These are phyloP conservation scores for Heterocephalus glaber DNA, from an alignment of 2,113 vertebrate genomes.

Conservation along the genomic window DNA sequence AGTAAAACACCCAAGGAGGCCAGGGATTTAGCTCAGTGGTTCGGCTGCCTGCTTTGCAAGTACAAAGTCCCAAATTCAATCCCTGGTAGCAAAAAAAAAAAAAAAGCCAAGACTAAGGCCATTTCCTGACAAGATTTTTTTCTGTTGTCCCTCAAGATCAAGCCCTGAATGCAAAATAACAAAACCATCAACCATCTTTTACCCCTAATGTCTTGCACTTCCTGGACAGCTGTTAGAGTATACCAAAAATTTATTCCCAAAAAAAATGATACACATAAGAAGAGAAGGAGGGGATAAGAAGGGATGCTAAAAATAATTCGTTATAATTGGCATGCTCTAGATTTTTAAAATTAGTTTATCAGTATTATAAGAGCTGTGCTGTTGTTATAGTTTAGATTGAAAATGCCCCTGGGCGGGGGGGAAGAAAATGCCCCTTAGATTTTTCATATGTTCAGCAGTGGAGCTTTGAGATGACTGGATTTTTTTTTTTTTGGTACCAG, in stretches of 20 bases:
- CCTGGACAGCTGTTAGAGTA: not conserved
- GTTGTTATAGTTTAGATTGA: not conserved
- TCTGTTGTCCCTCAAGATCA: not conserved
- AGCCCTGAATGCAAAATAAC: constrained; percentile 13
- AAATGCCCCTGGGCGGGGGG: not conserved
- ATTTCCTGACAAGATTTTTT: constrained; percentile 7
- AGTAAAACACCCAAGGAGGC: too few relatives aligned
- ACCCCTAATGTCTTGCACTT: not conserved
- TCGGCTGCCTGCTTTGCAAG: too few relatives aligned
- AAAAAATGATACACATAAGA: not conserved
- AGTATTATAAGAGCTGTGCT: not conserved
- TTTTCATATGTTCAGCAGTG: not conserved
- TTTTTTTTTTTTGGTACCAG: too few relatives aligned
- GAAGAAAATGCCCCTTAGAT: not conserved
- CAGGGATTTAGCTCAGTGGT: too few relatives aligned
- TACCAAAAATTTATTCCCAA: not conserved
- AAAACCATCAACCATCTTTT: constrained; percentile 18
- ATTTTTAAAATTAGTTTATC: constrained; percentile 44
- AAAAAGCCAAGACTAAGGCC: not conserved
- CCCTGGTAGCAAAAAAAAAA: too few relatives aligned
- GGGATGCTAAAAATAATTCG: constrained; percentile 53
- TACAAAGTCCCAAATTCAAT: too few relatives aligned
- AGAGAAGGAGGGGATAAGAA: constrained; percentile 1
- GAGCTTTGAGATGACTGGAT: not conserved
- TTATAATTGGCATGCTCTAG: not conserved